Base-by-base conservation (phyloP, 2,888 invertebrate genomes). In the Geophilus truncorum region DNA sequence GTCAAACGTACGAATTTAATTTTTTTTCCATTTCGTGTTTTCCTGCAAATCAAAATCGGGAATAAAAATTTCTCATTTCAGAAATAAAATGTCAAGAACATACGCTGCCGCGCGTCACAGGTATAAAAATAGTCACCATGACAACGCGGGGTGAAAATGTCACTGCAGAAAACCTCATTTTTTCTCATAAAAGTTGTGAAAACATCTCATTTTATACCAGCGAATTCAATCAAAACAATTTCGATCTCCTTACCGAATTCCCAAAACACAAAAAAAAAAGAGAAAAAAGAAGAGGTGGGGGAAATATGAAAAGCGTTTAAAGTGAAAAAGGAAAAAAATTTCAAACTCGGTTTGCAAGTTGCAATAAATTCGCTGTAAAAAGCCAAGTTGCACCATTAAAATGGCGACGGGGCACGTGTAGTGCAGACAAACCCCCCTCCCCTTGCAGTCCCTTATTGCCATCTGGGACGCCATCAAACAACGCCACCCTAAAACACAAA, bases 401-500 rank as follows among this genome's bases (percentile, higher is more conserved):
- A 36, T 77, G 77, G 77, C 77, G 34, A 36, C 34, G 34, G 36
- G 36, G 34, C 77, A 77, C 36, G 34, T 77, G 77, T 77, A 77
- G 21, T 23, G 34, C 21, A 36, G 34, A 77, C 77, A 34, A 36
- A 36, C 77, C 77, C 77, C 30, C 75, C 25, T 36, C 21, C 77
- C 34, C 77, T 21, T 23, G 6, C 5, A 36, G 34, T 21, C 18
- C 77, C 77, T 36, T 36, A 34, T 77, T 36, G 34, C 77, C 77
- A 34, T 36, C 77, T 77, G 77, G 34, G 77, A 36, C 36, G 34
- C 77, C 21, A 36, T 36, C 34, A 34, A 77, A 77, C 34, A 36
- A 23, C 70, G 70, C 70, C 70, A 36, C 28, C 79, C 79, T 57
- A 57, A 79, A 79, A 79, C 45, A 62, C 62, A 45, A 79, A 79